Base-by-base conservation (phyloP, 2,797 vertebrate species). In the Spinus olivaceus region DNA sequence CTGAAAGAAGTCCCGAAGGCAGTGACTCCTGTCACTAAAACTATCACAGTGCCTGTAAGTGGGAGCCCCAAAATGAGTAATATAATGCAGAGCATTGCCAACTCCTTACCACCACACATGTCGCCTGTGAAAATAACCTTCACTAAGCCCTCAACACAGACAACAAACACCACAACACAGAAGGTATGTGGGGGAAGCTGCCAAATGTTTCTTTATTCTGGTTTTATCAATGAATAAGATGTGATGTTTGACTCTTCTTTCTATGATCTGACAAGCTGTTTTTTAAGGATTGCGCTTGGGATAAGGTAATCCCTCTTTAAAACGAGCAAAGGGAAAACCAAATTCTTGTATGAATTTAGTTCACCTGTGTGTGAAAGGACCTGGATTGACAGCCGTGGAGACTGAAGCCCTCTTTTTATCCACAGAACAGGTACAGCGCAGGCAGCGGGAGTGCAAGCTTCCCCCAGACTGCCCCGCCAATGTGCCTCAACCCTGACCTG, bases 51-150 rank as follows among this genome's bases (percentile, higher is more conserved):
- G 85, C 99, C 99, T 1, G 98, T 99, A 92, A 98, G 99, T 88
- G 98, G 98, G 96, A 99, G 99, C 97, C 99, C 99, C 83, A 99
- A 99, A 98, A 99, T 99, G 98, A 99, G 99, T 98, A 99, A 99
- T 98, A 99, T 99, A 93, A 99, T 99, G 99, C 99, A 99, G 97
- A 99, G 99, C 97, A 99, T 99, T 79, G 99, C 99, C 97, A 99
- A 99, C 98, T 99, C 99, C 19, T 97, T 99, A 81, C 99, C 99
- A 1, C 99, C 99, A 2, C 99, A 99, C 97, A 99, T 99, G 98
- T 99, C 99, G 56, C 99, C 99, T 10, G 99, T 99, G 90, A 99
- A 99, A 98, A 99, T 99, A 97, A 99, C 99, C 96, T 99, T 99
- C 97, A 99, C 99, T 92, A 99, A 99, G 91, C 99, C 99, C 59